Conservation (phyloP, 2,113 vertebrate species). For the Thermophis baileyi region DNA sequence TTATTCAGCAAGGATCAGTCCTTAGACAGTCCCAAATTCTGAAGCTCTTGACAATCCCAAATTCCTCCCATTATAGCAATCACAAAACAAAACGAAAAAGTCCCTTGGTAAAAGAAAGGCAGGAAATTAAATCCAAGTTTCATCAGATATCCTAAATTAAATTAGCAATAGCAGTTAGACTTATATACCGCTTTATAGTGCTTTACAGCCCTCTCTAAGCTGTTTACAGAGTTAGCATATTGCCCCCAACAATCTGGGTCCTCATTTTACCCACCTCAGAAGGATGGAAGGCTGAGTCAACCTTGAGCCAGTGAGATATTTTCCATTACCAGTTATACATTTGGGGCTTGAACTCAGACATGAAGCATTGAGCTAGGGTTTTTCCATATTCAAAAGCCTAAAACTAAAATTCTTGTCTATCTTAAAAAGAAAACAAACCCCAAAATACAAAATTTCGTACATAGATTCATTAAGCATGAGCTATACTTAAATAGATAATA, state of each 20-base stretch:
- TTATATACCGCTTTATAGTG: no score
- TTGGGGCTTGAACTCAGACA: background rate
- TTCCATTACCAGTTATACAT: background rate
- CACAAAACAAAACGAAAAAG: background rate
- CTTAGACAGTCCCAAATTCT: background rate
- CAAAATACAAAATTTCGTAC: background rate
- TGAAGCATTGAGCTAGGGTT: background rate
- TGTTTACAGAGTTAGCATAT: no score
- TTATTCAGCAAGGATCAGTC: background rate
- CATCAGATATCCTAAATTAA: background rate
- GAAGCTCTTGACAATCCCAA: background rate
- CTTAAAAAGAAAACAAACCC: background rate
- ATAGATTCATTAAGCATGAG: background rate
- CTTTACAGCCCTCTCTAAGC: no score
- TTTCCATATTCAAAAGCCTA: background rate
- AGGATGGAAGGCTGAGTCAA: no score
- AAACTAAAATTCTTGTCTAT: background rate
- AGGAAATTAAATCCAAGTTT: background rate
- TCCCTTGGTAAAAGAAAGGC: background rate
- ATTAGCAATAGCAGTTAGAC: no score
- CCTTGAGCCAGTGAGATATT: no score
- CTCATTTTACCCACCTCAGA: no score
- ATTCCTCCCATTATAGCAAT: background rate
- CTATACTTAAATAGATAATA: background rate
- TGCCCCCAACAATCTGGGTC: no score